These are phyloP conservation scores for Periparus ater DNA, from an alignment of 2,797 vertebrate species.

Conservation along the genomic window DNA sequence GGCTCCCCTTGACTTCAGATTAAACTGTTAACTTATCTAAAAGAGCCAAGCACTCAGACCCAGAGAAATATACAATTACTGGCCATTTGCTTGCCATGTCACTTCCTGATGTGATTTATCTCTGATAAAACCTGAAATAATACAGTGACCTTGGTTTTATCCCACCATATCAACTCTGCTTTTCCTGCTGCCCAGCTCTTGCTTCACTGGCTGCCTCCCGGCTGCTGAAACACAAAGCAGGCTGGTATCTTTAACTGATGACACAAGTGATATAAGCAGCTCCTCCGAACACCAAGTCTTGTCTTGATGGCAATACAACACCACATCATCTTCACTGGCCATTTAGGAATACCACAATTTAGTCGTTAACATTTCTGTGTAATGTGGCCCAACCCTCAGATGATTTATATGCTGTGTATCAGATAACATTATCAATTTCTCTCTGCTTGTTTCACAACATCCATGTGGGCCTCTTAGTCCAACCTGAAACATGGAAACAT, in stretches of 20 bases:
- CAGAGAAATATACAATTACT: not conserved
- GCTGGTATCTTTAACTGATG: not conserved
- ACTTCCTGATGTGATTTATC: not conserved
- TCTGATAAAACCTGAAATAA: slow-evolving; percentile 4
- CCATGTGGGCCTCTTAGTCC: not conserved
- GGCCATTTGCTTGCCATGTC: not conserved
- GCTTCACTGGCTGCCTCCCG: not conserved
- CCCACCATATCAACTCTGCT: not conserved
- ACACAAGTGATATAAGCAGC: not conserved
- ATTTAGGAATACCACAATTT: not conserved
- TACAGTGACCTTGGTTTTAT: not conserved
- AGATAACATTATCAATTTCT: not conserved
- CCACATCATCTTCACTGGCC: not conserved
- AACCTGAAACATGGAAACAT: not conserved
- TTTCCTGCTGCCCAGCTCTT: not conserved
- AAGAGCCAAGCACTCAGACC: not conserved
- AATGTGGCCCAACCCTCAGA: not conserved
- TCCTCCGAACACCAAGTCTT: not conserved
- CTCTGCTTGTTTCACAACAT: not conserved
- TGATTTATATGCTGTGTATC: not conserved
- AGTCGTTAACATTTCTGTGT: not conserved
- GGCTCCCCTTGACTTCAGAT: not conserved
- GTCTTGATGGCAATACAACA: not conserved
- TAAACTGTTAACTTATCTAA: not conserved
- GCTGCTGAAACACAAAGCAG: not conserved